Base-by-base conservation (phyloP, 2,888 invertebrate species). In the Elegia similella region DNA sequence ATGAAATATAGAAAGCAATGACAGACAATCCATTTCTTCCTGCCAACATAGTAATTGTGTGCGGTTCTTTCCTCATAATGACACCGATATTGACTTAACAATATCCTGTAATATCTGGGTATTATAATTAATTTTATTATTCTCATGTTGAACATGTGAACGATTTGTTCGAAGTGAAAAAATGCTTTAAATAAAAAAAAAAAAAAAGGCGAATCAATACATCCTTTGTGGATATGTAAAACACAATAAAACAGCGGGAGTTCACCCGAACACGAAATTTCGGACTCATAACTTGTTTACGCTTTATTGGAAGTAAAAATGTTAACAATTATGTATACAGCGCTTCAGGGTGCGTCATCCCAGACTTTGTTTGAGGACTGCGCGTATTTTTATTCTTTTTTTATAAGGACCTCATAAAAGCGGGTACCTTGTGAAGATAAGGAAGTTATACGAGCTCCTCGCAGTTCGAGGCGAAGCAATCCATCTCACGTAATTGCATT, bases 401-500 rank as follows among this genome's bases (percentile, higher is more conserved):
- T 77, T 77, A 73, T 75, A 78, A 78, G 78, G 75, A 75, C 69
- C 73, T 72, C 76, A 75, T 78, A 78, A 78, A 78, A 77, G 70
- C 60, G 68, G 66, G 68, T 66, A 69, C 66, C 66, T 67, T 61
- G 57, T 62, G 64, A 59, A 76, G 80, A 80, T 81, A 80, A 80
- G 78, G 75, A 73, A 78, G 80, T 77, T 78, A 76, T 78, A 75
- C 73, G 73, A 72, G 69, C 68, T 73, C 66, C 68, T 71, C 75
- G 69, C 73, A 69, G 73, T 74, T 78, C 76, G 72, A 80, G 75
- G 73, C 72, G 71, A 62, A 69, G 77, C 80, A 78, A 83, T 84
- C 83, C 79, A 81, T 83, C 80, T 78, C 79, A 68, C 72, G 80
- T 83, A 84, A 84, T 84, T 84, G 80, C 82, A 81, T 84, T 83